Conservation (phyloP, 2,113 vertebrate genomes). For the Acrocephalus kingi region DNA sequence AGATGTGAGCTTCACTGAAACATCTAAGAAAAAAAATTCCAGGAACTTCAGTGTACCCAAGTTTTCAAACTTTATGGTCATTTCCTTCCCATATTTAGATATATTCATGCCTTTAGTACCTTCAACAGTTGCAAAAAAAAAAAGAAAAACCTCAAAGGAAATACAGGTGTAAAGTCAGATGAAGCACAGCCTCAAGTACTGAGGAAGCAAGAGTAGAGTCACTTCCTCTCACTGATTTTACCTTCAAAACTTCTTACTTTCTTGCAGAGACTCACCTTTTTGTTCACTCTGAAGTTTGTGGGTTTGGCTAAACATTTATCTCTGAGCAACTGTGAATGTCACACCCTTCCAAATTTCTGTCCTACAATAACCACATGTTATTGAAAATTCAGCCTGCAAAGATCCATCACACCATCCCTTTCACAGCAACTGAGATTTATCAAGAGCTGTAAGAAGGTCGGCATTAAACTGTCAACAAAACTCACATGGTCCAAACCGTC, state of each 20-base stretch:
- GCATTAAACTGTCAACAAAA: conserved; percentile 11
- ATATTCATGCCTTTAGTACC: background rate
- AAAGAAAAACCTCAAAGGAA: background rate
- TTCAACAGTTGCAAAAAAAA: background rate
- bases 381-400: background rate
- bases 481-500: background rate
- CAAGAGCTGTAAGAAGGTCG: background rate
- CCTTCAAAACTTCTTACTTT: background rate
- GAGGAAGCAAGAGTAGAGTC: background rate
- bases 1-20: background rate
- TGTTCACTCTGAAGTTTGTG: background rate
- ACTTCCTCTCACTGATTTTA: background rate
- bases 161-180: background rate
- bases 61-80: background rate
- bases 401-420: background rate
- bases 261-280: background rate
- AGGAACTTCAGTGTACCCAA: background rate
- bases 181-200: background rate
- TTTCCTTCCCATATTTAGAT: background rate
- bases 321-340: background rate
- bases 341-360: background rate
- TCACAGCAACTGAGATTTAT: background rate
- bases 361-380: background rate
- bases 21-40: background rate
- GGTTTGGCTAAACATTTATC: background rate